Base-by-base conservation (phyloP, 1,140 invertebrate genomes). In the Oncopodura yosiiana region DNA sequence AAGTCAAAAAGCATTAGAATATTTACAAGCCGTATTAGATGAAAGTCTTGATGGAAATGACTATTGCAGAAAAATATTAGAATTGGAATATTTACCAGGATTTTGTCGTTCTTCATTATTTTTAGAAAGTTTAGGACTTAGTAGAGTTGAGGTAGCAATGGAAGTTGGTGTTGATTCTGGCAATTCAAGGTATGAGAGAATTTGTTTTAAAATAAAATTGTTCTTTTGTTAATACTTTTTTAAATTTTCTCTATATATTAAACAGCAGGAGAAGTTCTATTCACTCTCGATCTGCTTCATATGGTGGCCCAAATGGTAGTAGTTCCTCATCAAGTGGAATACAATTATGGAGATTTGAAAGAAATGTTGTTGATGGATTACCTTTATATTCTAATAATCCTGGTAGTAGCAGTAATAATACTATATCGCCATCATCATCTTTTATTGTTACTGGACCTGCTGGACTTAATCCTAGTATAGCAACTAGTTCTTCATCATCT, bases 11-110 rank as follows among this genome's bases (percentile, higher is more conserved):
- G 52, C 58, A 1, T 36, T 64, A 29, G 62, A 55, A n/a, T 64
- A 55, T 30, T 38, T 64, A 12, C 62, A 64, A 56, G 58, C 52
- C 27, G 58, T 64, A 6, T 37, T 64, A 27, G 62, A 64, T 26
- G 58, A 64, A 21, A 48, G 29, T 36, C 54, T 46, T 1, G 62
- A 60, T 48, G 62, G 49, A 32, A 57, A 46, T 16, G 51, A 21
- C 1, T 54, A 58, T 29, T 60, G 58, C 37, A 42, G 39, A 45
- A 30, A 50, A 27, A 43, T 64, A 18, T 24, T 63, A 19, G 51
- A 64, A 21, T 24, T 61, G 16, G 55, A 64, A 26, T 58, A 58
- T 37, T 26, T 64, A 19, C 56, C 55, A 6, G 38, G 43, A 21
- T 64, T 64, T 30, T 58, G 55, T 32, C 38, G 62, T 16, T 64